Conservation (phyloP, 2,797 vertebrate species). For the Hirundo rustica region DNA sequence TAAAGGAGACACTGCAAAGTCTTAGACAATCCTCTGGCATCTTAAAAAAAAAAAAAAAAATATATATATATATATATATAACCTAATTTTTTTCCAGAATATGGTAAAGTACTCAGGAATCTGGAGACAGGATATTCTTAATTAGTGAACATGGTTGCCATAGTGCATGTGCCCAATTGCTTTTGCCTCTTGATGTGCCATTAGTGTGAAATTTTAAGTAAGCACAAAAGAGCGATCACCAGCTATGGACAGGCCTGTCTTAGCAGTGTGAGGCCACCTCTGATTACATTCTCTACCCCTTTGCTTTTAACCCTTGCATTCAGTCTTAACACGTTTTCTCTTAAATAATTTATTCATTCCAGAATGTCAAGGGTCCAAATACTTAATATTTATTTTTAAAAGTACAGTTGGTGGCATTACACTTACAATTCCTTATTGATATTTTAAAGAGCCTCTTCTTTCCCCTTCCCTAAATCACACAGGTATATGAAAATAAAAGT, state of each 20-base stretch:
- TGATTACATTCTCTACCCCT: conserved; percentile 73
- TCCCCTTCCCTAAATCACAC: conserved; percentile 54
- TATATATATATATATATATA: conserved; percentile 75
- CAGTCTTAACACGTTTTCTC: conserved; percentile 88
- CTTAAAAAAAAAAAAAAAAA: conserved; percentile 78
- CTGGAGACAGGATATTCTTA: conserved; percentile 84
- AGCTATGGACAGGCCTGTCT: conserved; percentile 74
- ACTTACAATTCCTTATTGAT: conserved; percentile 80
- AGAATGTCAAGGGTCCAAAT: conserved; percentile 92
- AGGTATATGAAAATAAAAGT: conserved; percentile 59
- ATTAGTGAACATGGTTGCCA: conserved; percentile 80
- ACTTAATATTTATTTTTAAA: conserved; percentile 86
- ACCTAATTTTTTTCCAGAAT: conserved; percentile 80
- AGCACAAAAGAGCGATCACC: conserved; percentile 86
- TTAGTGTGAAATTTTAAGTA: conserved; percentile 74
- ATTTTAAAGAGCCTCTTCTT: conserved; percentile 44
- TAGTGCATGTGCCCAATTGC: conserved; percentile 76
- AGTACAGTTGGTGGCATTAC: conserved; percentile 91
- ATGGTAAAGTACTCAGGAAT: conserved; percentile 93
- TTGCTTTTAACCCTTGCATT: conserved; percentile 83
- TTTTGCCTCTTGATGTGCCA: conserved; percentile 79
- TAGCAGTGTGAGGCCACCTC: conserved; percentile 76
- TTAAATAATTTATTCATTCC: conserved; percentile 98
- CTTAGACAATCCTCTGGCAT: conserved; percentile 96
- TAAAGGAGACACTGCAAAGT: conserved; percentile 89